Percentiles rank a stretch among this genome's conserved stretches.
These are phyloP conservation scores for Drosophila bocqueti DNA, from an alignment of 1,140 invertebrate genomes.

Conservation along the genomic window DNA sequence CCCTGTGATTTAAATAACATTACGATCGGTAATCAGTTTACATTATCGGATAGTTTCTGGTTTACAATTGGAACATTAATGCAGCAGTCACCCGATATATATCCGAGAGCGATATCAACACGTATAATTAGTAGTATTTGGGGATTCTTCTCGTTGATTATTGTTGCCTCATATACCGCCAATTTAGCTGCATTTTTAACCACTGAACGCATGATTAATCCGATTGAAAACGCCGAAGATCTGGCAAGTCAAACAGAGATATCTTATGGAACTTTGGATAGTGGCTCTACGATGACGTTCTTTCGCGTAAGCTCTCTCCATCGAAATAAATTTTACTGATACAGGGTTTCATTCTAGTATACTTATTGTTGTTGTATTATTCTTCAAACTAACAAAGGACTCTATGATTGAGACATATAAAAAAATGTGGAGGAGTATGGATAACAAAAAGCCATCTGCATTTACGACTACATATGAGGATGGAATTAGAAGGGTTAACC, in stretches of 20 bases:
- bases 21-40: constrained; percentile 96
- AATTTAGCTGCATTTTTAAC: constrained; percentile 98
- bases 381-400: constrained; percentile 86
- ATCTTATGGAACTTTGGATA: constrained; percentile 92
- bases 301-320: constrained; percentile 91
- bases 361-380: background rate
- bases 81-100: constrained; percentile 94
- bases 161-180: constrained; percentile 97
- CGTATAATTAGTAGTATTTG: constrained; percentile 97
- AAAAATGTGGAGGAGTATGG: constrained; percentile 90
- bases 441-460: constrained; percentile 89
- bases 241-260: constrained; percentile 91
- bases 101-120: constrained; percentile 96
- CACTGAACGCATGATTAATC: constrained; percentile 93
- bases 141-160: constrained; percentile 98
- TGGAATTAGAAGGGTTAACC: constrained; percentile 92
- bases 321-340: background rate
- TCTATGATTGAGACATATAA: constrained; percentile 89
- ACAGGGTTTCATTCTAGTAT: background rate
- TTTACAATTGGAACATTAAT: constrained; percentile 96
- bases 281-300: constrained; percentile 91
- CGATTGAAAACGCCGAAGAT: constrained; percentile 95
- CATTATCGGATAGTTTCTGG: constrained; percentile 90
- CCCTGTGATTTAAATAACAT: constrained; percentile 93
- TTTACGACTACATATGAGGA: constrained; percentile 91